These are phyloP conservation scores for Gnathonemus longibarbis DNA, from an alignment of 2,113 vertebrate genomes.

Conservation along the genomic window DNA sequence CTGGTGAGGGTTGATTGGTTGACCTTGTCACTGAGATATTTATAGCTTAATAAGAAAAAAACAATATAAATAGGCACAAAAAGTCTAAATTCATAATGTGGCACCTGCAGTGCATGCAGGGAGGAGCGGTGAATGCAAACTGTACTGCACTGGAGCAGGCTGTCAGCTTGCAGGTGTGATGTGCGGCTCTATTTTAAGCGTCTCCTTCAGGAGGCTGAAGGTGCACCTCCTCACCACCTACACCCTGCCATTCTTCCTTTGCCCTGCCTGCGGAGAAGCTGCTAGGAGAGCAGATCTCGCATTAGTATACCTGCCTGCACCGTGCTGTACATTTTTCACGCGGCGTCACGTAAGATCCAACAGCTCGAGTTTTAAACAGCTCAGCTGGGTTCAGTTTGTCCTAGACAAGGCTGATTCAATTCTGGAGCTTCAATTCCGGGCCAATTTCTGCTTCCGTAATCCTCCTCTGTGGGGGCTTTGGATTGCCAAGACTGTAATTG, in stretches of 20 bases:
- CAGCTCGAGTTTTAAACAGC: not conserved
- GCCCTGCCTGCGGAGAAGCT: not conserved
- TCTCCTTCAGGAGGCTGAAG: not conserved
- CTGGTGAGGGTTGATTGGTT: not conserved
- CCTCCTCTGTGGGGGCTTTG: not conserved
- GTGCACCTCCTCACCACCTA: not conserved
- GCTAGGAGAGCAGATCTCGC: not conserved
- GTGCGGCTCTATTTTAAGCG: not conserved
- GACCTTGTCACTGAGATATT: not conserved
- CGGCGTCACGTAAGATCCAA: not conserved
- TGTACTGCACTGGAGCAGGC: not conserved
- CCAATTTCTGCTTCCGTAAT: not conserved
- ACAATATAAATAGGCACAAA: not conserved
- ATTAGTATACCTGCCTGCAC: not conserved
- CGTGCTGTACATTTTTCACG: not conserved
- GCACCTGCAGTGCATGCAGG: not conserved
- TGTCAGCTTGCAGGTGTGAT: constrained; percentile 2
- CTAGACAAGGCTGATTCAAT: not conserved
- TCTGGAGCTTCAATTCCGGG: not conserved
- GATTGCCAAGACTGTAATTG: constrained; percentile 1
- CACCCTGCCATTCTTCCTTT: not conserved
- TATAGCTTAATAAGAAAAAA: not conserved
- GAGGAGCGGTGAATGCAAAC: not conserved
- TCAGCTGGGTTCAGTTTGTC: not conserved
- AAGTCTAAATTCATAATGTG: not conserved